phyloP scores from a whole-genome alignment of 2,888 invertebrate species.

The Brenthis daphne region DNA sequence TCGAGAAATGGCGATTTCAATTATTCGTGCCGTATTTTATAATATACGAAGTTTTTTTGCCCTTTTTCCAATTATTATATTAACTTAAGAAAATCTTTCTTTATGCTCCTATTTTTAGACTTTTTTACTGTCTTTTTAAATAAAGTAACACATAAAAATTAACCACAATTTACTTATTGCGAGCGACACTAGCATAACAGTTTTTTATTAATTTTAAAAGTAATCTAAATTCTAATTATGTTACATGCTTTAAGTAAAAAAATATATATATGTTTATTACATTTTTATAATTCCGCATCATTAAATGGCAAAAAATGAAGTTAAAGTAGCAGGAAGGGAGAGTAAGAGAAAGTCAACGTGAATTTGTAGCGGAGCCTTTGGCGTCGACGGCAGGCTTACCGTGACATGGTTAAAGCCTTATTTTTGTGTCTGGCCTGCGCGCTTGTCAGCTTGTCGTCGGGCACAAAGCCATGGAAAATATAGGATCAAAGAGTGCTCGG shows the following conservation, averaged over 20 bases:
- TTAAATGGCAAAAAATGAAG: conserved; percentile 32
- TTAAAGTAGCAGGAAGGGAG: conserved; percentile 44
- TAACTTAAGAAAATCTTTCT: conserved; percentile 7
- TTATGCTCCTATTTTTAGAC: background rate
- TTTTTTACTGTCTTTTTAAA: background rate
- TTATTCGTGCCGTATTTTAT: conserved; percentile 37
- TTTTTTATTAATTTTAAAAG: no score
- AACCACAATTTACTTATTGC: no score
- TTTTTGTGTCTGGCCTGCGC: conserved; percentile 79
- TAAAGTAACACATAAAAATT: no score
- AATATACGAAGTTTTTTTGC: conserved; percentile 29
- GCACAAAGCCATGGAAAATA: conserved; percentile 80
- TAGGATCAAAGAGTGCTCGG: conserved; percentile 78
- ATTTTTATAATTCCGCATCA: conserved; percentile 5
- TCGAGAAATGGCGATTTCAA: conserved; percentile 42
- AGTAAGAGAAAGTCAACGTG: conserved; percentile 71
- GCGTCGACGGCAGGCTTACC: conserved; percentile 80
- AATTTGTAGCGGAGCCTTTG: conserved; percentile 79
- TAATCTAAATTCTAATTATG: no score
- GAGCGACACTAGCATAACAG: no score
- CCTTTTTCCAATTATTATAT: conserved; percentile 19
- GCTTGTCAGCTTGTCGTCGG: conserved; percentile 77
- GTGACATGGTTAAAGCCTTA: conserved; percentile 81
- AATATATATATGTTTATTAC: background rate
- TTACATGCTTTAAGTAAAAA: no score